Percentiles rank a stretch among this genome's conserved stretches.
phyloP scores from a whole-genome alignment of 2,797 vertebrate species.

The Tamandua tetradactyla region DNA sequence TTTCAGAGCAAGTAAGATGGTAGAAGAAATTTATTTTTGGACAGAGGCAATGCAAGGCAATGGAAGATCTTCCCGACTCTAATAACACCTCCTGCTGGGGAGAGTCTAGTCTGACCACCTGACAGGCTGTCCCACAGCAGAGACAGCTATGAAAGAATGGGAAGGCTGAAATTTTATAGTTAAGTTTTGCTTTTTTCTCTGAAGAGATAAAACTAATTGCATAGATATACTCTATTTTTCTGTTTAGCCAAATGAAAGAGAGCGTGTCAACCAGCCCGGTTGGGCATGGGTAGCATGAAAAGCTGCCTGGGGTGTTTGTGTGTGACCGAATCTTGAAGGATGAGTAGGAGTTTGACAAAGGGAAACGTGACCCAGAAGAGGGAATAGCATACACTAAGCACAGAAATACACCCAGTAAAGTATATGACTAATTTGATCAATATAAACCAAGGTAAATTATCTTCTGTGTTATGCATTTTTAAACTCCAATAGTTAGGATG shows the following conservation, averaged over 20 bases:
- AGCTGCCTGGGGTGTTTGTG: background rate
- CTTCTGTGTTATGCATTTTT: background rate
- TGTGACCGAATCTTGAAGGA: background rate
- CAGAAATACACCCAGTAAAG: background rate
- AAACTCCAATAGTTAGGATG: background rate
- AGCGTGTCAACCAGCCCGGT: background rate
- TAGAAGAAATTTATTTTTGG: background rate
- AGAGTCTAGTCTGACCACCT: background rate
- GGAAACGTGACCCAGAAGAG: background rate
- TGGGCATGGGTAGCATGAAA: background rate
- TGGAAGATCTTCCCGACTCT: background rate
- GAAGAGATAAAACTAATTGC: background rate
- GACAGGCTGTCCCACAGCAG: background rate
- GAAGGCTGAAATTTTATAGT: background rate
- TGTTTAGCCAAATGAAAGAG: background rate
- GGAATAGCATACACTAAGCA: accelerated
- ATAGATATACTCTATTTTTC: background rate
- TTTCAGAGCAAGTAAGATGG: background rate
- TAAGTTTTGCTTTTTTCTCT: background rate
- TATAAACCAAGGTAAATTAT: background rate
- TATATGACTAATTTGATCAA: too few species aligned
- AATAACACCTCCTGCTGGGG: background rate
- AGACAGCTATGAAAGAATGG: background rate
- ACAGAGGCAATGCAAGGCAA: background rate
- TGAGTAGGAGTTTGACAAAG: background rate